Conservation (phyloP, 2,113 vertebrate genomes). For the Callospermophilus lateralis region DNA sequence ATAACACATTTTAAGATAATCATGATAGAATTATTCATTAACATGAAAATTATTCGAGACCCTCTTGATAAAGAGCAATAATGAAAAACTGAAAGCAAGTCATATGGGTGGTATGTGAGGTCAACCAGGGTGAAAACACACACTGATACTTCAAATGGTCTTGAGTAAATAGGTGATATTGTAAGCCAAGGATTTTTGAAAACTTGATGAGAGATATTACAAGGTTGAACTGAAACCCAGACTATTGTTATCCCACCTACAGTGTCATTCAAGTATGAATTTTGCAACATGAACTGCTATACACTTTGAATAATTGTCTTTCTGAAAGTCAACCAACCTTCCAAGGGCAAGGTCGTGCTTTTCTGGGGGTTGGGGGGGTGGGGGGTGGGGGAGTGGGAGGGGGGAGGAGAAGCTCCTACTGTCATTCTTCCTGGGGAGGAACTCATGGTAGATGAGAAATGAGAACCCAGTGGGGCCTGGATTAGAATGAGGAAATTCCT, state of each 20-base stretch:
- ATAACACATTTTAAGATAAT: constrained; percentile 32
- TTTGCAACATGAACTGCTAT: background rate
- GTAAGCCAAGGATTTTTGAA: background rate
- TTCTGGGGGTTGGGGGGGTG: no score
- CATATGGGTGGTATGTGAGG: background rate
- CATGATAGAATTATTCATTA: constrained; percentile 50
- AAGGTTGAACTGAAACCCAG: background rate
- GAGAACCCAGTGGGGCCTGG: background rate
- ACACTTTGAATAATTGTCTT: background rate
- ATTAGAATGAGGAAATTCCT: background rate
- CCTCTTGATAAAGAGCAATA: background rate
- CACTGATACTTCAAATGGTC: background rate
- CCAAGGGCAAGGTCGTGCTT: background rate
- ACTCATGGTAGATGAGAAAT: background rate
- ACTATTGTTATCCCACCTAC: background rate
- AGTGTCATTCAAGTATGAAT: background rate
- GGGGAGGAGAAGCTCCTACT: background rate
- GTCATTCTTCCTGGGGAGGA: background rate
- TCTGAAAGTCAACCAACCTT: background rate
- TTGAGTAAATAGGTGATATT: background rate
- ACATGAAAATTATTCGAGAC: background rate
- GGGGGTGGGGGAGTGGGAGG: no score
- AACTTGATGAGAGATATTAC: background rate
- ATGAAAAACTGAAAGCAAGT: constrained; percentile 34
- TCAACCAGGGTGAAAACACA: background rate